Base-by-base conservation (phyloP, 2,113 vertebrate species). In the Phalacrocorax aristotelis region DNA sequence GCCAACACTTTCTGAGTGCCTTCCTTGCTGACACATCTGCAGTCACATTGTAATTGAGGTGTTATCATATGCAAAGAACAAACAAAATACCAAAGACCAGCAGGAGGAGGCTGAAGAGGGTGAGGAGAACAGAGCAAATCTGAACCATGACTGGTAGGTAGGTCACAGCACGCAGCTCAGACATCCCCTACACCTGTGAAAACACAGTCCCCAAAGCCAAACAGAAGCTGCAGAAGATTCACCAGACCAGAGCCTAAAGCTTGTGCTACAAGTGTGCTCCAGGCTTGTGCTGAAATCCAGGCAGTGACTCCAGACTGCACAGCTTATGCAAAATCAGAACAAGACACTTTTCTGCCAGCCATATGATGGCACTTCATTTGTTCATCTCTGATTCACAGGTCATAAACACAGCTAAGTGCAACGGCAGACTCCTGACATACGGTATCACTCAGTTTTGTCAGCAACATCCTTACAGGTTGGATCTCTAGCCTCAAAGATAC, bases 371-470 rank as follows among this genome's bases (percentile, higher is more conserved):
- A 62, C 68, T 86, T 40, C 26, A 14, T 36, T 58, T 11, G 49
- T 3, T 83, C 48, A 6, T n/a, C 75, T 93, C 78, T 3, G 38
- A 85, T 22, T 72, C 75, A 65, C 44, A 9, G 58, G 42, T 62
- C 80, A 89, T 22, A 88, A 55, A 0, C 54, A 40, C 0, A 0
- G 38, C 42, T 20, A 19, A 86, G 46, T 17, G 71, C 68, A 54
- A n/a, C 2, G 16, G 13, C 83, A 65, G 38, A 38, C 23, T 71
- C 58, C 51, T 16, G 16, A 92, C 46, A 60, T 1, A 18, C 0
- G 0, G 4, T 3, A 61, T 51, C 81, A 84, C 17, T 40, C 42
- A 8, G 8, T 38, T 81, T 29, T 60, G 55, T 36, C 61, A 40
- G 65, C 29, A 57, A 15, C 57, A 32, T 10, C 49, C 81, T 72